Base-by-base conservation (phyloP, 2,888 invertebrate species). In the Dicroscelio sp. region DNA sequence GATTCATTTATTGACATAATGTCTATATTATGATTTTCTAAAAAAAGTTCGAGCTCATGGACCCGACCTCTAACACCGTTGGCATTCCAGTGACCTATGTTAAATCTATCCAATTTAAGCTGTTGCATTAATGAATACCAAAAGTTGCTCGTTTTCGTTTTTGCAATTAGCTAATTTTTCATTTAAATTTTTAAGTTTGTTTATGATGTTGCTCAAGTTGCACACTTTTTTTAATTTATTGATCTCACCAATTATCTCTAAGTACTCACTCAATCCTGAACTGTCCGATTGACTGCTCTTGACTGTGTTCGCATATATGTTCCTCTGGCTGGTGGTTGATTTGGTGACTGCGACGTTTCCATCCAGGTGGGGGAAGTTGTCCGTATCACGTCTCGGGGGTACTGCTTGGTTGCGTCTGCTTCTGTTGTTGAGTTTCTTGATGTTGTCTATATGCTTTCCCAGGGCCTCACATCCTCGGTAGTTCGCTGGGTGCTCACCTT, bases 51-150 rank as follows among this genome's bases (percentile, higher is more conserved):
- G 0, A 86, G 25, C 65, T 86, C 86, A n/a, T 60, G 63, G 3
- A 31, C 58, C 69, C 78, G 76, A 43, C 17, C 30, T 38, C 10
- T 55, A 25, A 86, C 31, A 12, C 86, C 27, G 25, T 86, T 86
- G 27, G 86, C 78, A 58, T 86, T 78, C 86, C 86, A 78, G 25
- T 86, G 86, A 17, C 58, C 76, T 30, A 86, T 58, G 17, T 83
- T 83, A 17, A 83, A 27, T 23, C 14, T 6, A 10, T 23, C 4
- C 8, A 27, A 23, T 4, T 58, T 58, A 58, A 4, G 23, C 8
- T 6, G 20, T 25, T 27, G 17, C 83, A 83, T 83, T 58, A 23
- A 83, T 20, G 23, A 83, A 43, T 0, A 31, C 38, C 8, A 71
- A 23, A 3, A 25, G 8, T 43, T 83, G 20, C 27, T 82, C 82